These are phyloP conservation scores for Eristalis intricaria DNA, from an alignment of 2,888 invertebrate genomes.

Conservation along the genomic window DNA sequence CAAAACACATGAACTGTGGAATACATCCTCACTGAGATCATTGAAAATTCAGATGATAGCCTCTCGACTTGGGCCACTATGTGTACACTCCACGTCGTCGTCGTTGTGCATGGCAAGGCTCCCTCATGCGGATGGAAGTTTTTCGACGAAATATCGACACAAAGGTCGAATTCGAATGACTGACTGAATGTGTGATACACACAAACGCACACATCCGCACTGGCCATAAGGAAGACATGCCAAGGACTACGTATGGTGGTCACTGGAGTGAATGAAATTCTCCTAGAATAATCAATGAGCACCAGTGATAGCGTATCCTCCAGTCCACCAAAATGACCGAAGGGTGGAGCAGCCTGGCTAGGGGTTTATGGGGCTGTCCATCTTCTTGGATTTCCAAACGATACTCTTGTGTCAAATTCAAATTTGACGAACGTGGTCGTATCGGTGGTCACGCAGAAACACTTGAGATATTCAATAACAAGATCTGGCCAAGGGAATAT, in stretches of 20 bases:
- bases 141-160: conserved; percentile 56
- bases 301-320: conserved; percentile 2
- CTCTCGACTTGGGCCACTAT: conserved; percentile 55
- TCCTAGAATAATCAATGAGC: conserved; percentile 69
- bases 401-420: conserved; percentile 67
- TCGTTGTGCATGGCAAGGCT: conserved; percentile 20
- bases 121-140: conserved; percentile 44
- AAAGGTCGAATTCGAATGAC: conserved; percentile 48
- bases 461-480: conserved; percentile 68
- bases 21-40: conserved; percentile 48
- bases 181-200: conserved; percentile 13
- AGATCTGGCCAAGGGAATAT: conserved; percentile 32
- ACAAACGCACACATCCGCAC: not conserved
- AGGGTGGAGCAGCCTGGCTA: not conserved
- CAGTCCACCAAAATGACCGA: not conserved
- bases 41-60: conserved; percentile 68
- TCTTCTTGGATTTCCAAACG: conserved; percentile 58
- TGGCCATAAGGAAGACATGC: not conserved
- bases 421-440: conserved; percentile 68
- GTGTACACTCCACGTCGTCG: not conserved
- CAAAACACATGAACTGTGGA: not conserved
- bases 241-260: conserved; percentile 23
- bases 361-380: conserved; percentile 31
- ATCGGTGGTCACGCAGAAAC: conserved; percentile 62
- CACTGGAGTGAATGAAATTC: conserved; percentile 68